Evolutionary conservation across 2,888 invertebrate species (phyloP).

Genomic region (Ornithoptera priamus): DNA sequence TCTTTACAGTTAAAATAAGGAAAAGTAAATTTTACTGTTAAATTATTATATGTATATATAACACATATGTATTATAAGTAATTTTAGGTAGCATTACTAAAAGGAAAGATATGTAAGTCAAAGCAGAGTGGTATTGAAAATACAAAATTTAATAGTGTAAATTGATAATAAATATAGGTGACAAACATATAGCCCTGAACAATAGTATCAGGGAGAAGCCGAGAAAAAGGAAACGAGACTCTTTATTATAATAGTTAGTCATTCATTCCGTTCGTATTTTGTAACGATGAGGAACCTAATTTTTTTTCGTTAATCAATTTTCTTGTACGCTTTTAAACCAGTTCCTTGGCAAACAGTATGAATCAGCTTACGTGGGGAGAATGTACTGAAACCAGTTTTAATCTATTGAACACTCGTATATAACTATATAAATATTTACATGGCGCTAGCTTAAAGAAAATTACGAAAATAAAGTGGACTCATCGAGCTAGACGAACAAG

Average conservation of each 20-base stretch:
- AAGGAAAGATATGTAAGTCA: no score
- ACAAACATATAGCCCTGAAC: no score
- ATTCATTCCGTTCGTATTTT: constrained; percentile 10
- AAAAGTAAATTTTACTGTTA: no score
- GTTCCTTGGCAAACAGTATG: constrained; percentile 42
- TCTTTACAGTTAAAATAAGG: not conserved
- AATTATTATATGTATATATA: no score
- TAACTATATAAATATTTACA: constrained; percentile 34
- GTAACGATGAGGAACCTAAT: constrained; percentile 9
- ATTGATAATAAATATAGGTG: no score
- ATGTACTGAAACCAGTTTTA: constrained; percentile 55
- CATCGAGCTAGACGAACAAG: not conserved
- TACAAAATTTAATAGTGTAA: no score
- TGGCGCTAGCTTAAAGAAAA: constrained; percentile 1
- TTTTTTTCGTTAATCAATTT: constrained; percentile 35
- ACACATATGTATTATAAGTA: no score
- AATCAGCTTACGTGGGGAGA: constrained; percentile 43
- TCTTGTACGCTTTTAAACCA: constrained; percentile 37
- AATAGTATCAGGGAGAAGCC: no score
- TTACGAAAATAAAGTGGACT: not conserved
- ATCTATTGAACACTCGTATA: constrained; percentile 46
- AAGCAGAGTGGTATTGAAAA: no score
- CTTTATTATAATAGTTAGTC: constrained; percentile 22
- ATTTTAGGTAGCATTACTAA: no score
- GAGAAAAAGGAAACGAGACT: not conserved